Conservation (phyloP, 2,888 invertebrate genomes). For the Cataglyphis rosenhaueri region DNA sequence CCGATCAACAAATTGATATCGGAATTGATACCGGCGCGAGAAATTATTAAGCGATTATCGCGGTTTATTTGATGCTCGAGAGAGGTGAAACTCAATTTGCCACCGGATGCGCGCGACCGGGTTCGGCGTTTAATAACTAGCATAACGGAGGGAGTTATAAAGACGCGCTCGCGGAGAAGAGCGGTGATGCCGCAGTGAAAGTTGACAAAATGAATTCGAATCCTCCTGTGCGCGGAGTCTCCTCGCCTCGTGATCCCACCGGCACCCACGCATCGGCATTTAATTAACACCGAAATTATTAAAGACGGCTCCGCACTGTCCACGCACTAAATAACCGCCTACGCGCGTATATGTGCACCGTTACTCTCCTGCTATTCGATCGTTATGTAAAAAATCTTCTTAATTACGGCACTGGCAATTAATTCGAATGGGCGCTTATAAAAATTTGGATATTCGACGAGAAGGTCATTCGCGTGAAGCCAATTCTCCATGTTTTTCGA, state of each 20-base stretch:
- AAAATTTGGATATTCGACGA: constrained; percentile 15
- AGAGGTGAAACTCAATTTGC: constrained; percentile 53
- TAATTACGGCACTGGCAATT: constrained; percentile 64
- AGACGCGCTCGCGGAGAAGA: constrained; percentile 43
- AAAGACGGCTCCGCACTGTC: constrained; percentile 57
- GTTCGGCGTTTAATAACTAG: constrained; percentile 61
- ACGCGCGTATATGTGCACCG: constrained; percentile 59
- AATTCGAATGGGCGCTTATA: constrained; percentile 13
- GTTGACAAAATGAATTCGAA: constrained; percentile 71
- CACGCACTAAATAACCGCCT: constrained; percentile 69
- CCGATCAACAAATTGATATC: constrained; percentile 48
- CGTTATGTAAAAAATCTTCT: constrained; percentile 69
- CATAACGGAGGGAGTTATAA: constrained; percentile 50
- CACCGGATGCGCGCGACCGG: constrained; percentile 45
- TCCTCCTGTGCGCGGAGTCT: constrained; percentile 45
- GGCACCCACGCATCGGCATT: constrained; percentile 72
- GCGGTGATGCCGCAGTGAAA: constrained; percentile 68
- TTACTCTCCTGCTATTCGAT: constrained; percentile 52
- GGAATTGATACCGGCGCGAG: not conserved
- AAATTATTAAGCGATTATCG: constrained; percentile 51
- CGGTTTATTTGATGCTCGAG: constrained; percentile 19
- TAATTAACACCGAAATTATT: constrained; percentile 76
- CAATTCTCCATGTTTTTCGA: not conserved
- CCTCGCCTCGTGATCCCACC: constrained; percentile 35
- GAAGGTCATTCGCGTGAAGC: not conserved